Base-by-base conservation (phyloP, 2,888 invertebrate species). In the Brachyopa scutellaris region DNA sequence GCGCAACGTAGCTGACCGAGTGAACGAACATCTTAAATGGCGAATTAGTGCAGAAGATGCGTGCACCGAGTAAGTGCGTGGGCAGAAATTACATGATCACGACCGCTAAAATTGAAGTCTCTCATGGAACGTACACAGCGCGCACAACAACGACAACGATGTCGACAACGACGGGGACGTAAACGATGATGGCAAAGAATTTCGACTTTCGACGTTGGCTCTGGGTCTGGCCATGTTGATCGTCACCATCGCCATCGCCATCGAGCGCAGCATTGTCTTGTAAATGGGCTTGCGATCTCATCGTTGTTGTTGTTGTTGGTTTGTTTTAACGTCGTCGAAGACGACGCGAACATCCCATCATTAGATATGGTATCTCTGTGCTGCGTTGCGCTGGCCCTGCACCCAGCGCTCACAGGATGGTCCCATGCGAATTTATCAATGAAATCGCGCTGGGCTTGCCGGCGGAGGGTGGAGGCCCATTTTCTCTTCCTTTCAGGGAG, bases 51-150 rank as follows among this genome's bases (percentile, higher is more conserved):
- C 82, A 82, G 45, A 62, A 82, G 82, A 82, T 82, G 82, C 82
- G 82, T 82, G 82, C 82, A 72, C 66, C 49, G 26, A 82, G 82
- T 84, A 76, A 82, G 86, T 89, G 89, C 89, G 89, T 89, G 89
- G 89, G 89, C 87, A 89, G 89, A 87, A 88, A 88, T 89, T 89
- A 89, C 89, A 89, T 87, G 89, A 89, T 89, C 89, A 89, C 89
- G 89, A 89, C 86, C 88, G 89, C 89, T 89, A 88, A 88, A 88
- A 88, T 82, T 82, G 82, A 82, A 77, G 82, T 38, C 82, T 66
- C 38, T 57, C 40, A 19, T 33, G 6, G 13, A 5, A 26, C 26
- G 21, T 40, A 51, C 69, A 67, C 26, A 26, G 26, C 3, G 78
- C 85, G 78, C 53, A 2, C 45, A 64, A 67, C 69, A 47, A 31